Conservation (phyloP, 1,140 invertebrate genomes). For the Spodoptera frugiperda region DNA sequence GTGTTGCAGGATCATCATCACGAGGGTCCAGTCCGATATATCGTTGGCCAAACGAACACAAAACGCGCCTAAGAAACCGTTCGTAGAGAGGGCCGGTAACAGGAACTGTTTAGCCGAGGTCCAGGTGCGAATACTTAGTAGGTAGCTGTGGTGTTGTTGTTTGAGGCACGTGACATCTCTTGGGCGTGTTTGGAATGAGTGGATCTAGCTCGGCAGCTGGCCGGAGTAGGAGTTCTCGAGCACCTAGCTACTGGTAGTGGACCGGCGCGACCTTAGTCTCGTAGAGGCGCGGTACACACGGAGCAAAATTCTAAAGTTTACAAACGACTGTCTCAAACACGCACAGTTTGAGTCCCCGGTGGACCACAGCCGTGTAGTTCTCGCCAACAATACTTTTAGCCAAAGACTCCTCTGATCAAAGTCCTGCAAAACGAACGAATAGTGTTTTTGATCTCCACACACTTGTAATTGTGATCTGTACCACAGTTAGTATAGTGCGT, state of each 20-base stretch:
- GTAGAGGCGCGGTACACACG: neutral
- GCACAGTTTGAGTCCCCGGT: conserved; percentile 16
- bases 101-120: conserved; percentile 87
- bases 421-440: conserved; percentile 30
- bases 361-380: neutral
- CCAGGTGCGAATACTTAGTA: conserved; percentile 75
- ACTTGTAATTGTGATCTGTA: neutral
- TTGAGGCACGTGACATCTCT: conserved; percentile 29
- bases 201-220: conserved; percentile 4
- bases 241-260: conserved; percentile 18
- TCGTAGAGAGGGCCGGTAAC: conserved; percentile 98
- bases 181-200: conserved; percentile 48
- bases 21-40: conserved; percentile 95
- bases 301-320: neutral
- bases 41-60: conserved; percentile 99
- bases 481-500: conserved; percentile 6
- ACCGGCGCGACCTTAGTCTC: neutral
- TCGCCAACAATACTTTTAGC: neutral
- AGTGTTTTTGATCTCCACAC: conserved; percentile 20
- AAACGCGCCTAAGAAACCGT: conserved; percentile 98
- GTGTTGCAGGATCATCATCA: conserved; percentile 91
- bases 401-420: conserved; percentile 25
- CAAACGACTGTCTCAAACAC: neutral
- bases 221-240: neutral
- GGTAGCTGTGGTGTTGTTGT: conserved; percentile 46